A percentile compares a stretch with the other conserved stretches of the same genome.
Evolutionary conservation across 2,113 vertebrate genomes (phyloP).

Genomic region (Turdus rufiventris): DNA sequence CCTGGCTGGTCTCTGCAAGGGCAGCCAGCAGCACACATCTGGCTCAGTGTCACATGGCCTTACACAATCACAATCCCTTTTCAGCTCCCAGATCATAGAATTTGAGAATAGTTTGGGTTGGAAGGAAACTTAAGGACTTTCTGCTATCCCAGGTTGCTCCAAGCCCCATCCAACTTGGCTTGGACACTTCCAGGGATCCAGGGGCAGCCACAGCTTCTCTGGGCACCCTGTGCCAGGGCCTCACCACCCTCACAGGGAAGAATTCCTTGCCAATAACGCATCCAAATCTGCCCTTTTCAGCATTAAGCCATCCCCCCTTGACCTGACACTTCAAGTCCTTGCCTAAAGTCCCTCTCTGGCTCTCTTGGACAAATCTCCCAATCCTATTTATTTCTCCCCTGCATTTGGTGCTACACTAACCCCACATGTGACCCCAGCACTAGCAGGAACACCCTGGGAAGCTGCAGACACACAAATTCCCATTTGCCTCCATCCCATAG

Average conservation of each 20-base stretch:
- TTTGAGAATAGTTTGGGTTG: neutral
- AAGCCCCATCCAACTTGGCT: rapidly evolving
- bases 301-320: neutral
- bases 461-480: neutral
- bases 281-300: neutral
- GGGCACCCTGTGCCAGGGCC: neutral
- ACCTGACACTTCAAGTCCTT: neutral
- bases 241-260: rapidly evolving
- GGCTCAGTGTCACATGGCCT: rapidly evolving
- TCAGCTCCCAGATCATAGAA: neutral
- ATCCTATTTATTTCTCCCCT: neutral
- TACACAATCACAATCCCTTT: neutral
- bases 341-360: neutral
- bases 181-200: neutral
- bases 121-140: neutral
- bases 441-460: rapidly evolving
- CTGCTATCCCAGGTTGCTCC: rapidly evolving
- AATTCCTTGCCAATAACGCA: neutral
- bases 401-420: neutral
- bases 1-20: neutral
- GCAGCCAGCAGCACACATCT: neutral
- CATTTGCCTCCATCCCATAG: neutral
- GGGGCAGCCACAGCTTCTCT: neutral
- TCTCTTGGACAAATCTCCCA: neutral
- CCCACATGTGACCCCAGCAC: rapidly evolving